Base-by-base conservation (phyloP, 2,797 vertebrate genomes). In the Gymnocypris eckloni region DNA sequence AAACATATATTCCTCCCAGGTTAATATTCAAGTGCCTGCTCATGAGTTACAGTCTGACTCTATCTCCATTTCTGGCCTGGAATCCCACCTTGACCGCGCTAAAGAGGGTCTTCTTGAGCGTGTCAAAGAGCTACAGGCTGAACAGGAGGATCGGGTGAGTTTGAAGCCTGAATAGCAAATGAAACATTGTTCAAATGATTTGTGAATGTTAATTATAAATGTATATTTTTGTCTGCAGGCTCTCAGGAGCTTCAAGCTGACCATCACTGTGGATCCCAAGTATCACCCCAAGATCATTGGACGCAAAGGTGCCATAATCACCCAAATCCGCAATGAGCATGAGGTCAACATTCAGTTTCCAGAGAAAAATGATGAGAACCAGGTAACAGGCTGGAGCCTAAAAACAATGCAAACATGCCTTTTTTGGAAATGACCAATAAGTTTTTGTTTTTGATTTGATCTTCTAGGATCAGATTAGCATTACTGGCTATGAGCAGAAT, bases 231-330 rank as follows among this genome's bases (percentile, higher is more conserved):
- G 39, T 11, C 59, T 78, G 11, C 87, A 99, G 98, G 97, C 97
- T 90, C 94, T 99, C 93, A 95, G 97, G 93, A 99, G 98, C 93
- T 99, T 98, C 91, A 99, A 98, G 91, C 92, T 99, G 95, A 98
- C 96, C 71, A 97, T 99, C 92, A 96, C 96, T 92, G 98, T 99
- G 91, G 98, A 99, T 90, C 97, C 98, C 88, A 99, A 97, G 91
- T 98, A 99, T 93, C 98, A 99, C 90, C 98, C 98, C 84, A 99
- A 99, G 92, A 99, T 99, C 90, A 99, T 99, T 5, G 98, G 98
- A 48, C 96, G 98, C 37, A 99, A 99, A 91, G 98, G 98, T 64
- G 96, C 98, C n/a, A 97, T 98, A 87, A 99, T 99, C 88, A 99
- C 98, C 20, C 97, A 95, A 89, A 99, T 99, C 93, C 98, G 98